Evolutionary conservation across 2,797 vertebrate genomes (phyloP), one percentile per base, ranked within the genome.

Genomic region (Tauraco hartlaubi): DNA sequence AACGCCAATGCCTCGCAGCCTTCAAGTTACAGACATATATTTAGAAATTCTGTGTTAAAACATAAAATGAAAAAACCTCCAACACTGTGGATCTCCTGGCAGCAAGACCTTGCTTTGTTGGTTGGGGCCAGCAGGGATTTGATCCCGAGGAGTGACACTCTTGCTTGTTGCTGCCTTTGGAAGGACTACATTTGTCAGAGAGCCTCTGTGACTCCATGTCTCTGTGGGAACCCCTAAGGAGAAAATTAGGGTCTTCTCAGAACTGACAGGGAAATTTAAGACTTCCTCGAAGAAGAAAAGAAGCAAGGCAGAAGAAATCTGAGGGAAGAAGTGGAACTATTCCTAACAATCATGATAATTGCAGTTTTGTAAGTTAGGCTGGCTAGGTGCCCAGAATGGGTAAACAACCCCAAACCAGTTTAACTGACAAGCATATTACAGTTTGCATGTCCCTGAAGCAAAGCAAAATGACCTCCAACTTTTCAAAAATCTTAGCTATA

Each of bases 361-460:
- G 85, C 81, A 73, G 63, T 88, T 95, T 94, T 92, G 33, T 86
- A 88, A 85, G 68, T 88, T 80, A 72, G 75, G 56, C 51, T 97
- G 97, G 96, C 95, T 79, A 51, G 35, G 49, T 94, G 96, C 96
- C 97, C 84, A 86, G 91, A 88, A 91, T 9, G 89, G 78, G 78
- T 77, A 77, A 96, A 61, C 81, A 87, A 58, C 20, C 71, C 75
- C 59, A 84, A 91, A 88, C 64, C 69, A 89, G 80, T 80, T 90
- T 62, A 91, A 79, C 61, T 85, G 91, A 94, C 80, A 91, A 71
- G 68, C 56, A 56, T 29, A 52, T n/a, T 83, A 43, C 61, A 62
- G 76, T 68, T 87, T 69, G n/a, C 49, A 69, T 8, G 9, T 72
- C n/a, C 58, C 58, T 84, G 56, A 19, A 64, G 35, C 33, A 76